These are phyloP conservation scores for Stegostoma tigrinum DNA, from an alignment of 2,113 vertebrate species.

Conservation along the genomic window DNA sequence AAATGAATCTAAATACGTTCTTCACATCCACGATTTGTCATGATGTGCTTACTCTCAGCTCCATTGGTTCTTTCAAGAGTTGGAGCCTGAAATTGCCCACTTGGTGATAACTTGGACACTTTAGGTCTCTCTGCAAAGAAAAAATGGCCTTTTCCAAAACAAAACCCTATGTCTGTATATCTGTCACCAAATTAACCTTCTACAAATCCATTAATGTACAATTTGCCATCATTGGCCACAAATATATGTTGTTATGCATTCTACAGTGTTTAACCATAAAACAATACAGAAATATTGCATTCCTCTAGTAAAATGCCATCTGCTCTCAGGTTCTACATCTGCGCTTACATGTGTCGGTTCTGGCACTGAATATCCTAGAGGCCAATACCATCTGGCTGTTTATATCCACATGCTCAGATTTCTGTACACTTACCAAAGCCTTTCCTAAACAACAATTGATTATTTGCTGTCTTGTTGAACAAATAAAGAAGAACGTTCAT, in stretches of 20 bases:
- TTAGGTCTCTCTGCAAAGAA: not conserved
- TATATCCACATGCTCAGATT: slow-evolving; percentile 2
- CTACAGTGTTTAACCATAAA: not conserved
- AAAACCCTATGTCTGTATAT: not conserved
- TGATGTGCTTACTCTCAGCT: not conserved
- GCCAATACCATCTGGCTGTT: slow-evolving; percentile 6
- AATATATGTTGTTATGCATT: not conserved
- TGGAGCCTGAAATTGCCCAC: not conserved
- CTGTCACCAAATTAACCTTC: not conserved
- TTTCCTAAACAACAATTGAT: not conserved
- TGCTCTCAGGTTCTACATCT: slow-evolving; percentile 16
- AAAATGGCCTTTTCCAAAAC: not conserved
- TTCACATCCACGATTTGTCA: not conserved
- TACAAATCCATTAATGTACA: not conserved
- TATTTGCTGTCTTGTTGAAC: not conserved
- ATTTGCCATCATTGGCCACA: not conserved
- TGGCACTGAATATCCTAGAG: not conserved
- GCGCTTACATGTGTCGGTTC: not conserved
- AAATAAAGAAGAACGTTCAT: not conserved
- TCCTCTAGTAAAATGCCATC: slow-evolving; percentile 19
- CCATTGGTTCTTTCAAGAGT: not conserved
- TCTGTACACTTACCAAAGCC: not conserved
- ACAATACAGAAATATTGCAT: not conserved
- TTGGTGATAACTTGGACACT: not conserved
- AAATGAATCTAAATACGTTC: not conserved